Percentiles rank a stretch among this genome's conserved stretches.
Evolutionary conservation across 2,113 vertebrate genomes (phyloP).

Genomic region (Sander vitreus): DNA sequence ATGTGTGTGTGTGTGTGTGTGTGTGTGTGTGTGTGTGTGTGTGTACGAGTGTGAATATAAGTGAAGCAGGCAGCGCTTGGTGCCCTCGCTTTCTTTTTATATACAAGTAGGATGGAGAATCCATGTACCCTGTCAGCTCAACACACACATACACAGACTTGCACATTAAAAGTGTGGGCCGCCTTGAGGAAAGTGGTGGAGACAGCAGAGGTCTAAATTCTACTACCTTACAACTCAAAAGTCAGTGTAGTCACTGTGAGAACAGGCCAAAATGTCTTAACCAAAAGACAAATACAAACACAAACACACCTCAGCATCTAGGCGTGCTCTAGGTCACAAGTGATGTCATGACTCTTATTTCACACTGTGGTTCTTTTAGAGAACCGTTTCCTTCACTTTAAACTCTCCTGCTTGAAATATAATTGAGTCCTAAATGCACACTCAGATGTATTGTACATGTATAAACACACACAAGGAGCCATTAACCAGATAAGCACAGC

Average conservation of each 20-base stretch:
- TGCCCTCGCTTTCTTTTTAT: conserved; percentile 63
- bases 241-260: not conserved
- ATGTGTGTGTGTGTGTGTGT: conserved; percentile 11
- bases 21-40: conserved; percentile 12
- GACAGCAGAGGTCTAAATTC: not conserved
- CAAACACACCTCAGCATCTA: not conserved
- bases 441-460: not conserved
- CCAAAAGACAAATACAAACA: not conserved
- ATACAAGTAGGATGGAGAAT: conserved; percentile 73
- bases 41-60: conserved; percentile 36
- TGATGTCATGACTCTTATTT: not conserved
- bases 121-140: conserved; percentile 72
- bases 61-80: conserved; percentile 47
- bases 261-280: not conserved
- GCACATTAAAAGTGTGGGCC: conserved; percentile 44
- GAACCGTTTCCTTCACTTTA: not conserved
- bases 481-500: not conserved
- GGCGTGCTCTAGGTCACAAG: not conserved
- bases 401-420: not conserved
- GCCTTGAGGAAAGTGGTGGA: not conserved
- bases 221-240: not conserved
- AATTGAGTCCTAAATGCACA: not conserved
- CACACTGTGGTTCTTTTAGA: not conserved
- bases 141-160: conserved; percentile 30
- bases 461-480: not conserved